Conservation (phyloP, 1,140 invertebrate genomes). For the Drosophila bocki region DNA sequence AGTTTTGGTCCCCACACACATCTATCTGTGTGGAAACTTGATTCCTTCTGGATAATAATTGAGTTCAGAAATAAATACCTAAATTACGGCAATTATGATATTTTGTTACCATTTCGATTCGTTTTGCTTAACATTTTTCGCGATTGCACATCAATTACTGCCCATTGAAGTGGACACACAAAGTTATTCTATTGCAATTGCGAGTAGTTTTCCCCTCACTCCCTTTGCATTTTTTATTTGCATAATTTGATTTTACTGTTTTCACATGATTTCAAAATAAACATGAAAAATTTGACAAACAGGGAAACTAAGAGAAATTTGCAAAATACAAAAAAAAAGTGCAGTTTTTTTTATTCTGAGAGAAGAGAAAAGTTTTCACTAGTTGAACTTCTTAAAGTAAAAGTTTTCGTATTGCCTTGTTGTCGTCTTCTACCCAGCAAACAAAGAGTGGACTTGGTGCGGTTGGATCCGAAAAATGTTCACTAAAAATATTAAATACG, state of each 20-base stretch:
- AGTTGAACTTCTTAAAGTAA: constrained; percentile 56
- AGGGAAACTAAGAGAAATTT: not conserved
- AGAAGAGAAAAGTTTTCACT: constrained; percentile 44
- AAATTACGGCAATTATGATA: not conserved
- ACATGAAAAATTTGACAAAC: constrained; percentile 55
- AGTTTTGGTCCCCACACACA: not conserved
- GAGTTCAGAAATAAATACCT: not conserved
- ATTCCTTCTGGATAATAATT: not conserved
- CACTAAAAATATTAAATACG: too few relatives aligned
- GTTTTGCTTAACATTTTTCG: too few relatives aligned
- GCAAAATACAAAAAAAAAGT: constrained; percentile 29
- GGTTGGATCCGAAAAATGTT: too few relatives aligned
- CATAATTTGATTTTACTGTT: constrained; percentile 69
- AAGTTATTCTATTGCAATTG: constrained; percentile 52
- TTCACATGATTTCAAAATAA: constrained; percentile 71
- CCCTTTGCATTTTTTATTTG: constrained; percentile 25
- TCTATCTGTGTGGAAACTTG: not conserved
- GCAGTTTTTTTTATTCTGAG: constrained; percentile 12
- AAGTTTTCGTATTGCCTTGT: constrained; percentile 50
- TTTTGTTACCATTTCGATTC: not conserved
- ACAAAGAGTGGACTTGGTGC: too few relatives aligned
- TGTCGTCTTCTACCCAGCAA: constrained; percentile 3
- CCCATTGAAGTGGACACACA: constrained; percentile 34
- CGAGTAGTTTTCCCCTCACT: constrained; percentile 26
- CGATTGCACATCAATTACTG: constrained; percentile 44